Evolutionary conservation across 2,888 invertebrate species (phyloP).

Genomic region (Dryomyza anilis): DNA sequence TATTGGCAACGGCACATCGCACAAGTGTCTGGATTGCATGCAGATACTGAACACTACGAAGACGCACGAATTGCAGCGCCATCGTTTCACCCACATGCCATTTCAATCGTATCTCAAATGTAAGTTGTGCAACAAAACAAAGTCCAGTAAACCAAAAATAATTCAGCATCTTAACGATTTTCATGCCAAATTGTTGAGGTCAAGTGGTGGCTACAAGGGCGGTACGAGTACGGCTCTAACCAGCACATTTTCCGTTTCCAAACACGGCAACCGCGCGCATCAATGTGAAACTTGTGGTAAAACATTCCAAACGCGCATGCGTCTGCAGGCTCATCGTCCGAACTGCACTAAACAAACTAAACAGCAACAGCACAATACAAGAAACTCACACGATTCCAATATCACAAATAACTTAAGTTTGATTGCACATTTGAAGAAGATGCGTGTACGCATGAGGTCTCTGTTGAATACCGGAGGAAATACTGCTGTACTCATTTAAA

Average conservation of each 20-base stretch:
- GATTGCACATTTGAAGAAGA: constrained; percentile 35
- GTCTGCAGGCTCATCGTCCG: constrained; percentile 34
- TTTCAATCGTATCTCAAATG: constrained; percentile 53
- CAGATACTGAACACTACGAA: constrained; percentile 43
- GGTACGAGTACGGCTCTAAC: too few relatives aligned
- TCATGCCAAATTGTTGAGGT: constrained; percentile 34
- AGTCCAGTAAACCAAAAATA: constrained; percentile 53
- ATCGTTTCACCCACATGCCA: constrained; percentile 52
- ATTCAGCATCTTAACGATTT: constrained; percentile 48
- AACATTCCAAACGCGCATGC: constrained; percentile 38
- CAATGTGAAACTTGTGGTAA: constrained; percentile 44
- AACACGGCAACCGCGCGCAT: background rate
- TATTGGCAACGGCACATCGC: constrained; percentile 37
- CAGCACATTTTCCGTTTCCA: too few relatives aligned
- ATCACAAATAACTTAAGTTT: constrained; percentile 36
- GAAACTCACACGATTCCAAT: constrained; percentile 18
- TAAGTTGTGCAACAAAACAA: constrained; percentile 47
- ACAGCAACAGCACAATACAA: background rate
- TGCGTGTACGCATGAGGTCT: constrained; percentile 31
- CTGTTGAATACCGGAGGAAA: constrained; percentile 23
- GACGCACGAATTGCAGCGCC: constrained; percentile 46
- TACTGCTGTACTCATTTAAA: too few relatives aligned
- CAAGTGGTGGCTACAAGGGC: too few relatives aligned
- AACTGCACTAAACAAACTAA: constrained; percentile 27
- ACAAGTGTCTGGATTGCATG: constrained; percentile 44